Conservation (phyloP, 2,888 invertebrate genomes). For the Nephrotoma appendiculata region DNA sequence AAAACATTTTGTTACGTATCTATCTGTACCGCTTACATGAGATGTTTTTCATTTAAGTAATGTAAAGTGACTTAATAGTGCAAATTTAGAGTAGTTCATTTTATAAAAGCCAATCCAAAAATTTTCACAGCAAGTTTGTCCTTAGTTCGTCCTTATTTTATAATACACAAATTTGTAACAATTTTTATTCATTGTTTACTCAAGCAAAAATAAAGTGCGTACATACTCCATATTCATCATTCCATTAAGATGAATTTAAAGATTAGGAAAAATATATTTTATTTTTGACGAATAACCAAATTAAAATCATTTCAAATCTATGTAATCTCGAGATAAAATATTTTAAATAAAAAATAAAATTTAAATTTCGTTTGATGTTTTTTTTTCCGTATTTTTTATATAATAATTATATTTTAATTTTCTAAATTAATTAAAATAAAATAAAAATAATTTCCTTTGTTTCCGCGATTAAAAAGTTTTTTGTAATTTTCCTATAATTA, state of each 20-base stretch:
- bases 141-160: background rate
- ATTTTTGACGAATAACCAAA: background rate
- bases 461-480: background rate
- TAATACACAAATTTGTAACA: background rate
- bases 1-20: too few species aligned
- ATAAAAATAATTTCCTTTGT: background rate
- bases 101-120: too few species aligned
- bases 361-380: background rate
- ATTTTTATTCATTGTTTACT: background rate
- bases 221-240: background rate
- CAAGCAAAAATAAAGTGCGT: background rate
- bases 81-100: too few species aligned
- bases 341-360: background rate
- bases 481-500: background rate
- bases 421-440: background rate
- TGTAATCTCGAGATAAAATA: background rate
- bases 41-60: too few species aligned
- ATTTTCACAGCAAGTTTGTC: background rate
- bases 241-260: background rate
- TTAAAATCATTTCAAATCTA: background rate
- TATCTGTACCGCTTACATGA: too few species aligned
- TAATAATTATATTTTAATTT: background rate
- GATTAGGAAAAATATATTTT: background rate
- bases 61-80: too few species aligned
- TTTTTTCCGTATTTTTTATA: background rate